Evolutionary conservation across 2,797 vertebrate genomes (phyloP).

Genomic region (Kryptolebias ocellatus): DNA sequence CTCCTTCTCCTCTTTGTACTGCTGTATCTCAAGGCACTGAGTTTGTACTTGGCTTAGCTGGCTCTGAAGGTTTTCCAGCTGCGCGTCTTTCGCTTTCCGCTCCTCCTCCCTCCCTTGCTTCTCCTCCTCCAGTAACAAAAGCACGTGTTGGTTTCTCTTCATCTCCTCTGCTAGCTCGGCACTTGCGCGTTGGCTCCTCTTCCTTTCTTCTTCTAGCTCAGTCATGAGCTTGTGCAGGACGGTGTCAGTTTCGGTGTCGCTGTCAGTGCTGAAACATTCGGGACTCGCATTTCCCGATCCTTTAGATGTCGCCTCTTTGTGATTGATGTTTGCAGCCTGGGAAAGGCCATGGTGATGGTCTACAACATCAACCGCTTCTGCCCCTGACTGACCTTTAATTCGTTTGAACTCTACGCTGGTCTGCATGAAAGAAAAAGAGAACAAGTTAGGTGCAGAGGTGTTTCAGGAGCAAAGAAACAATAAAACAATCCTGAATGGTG

Average conservation of each 20-base stretch:
- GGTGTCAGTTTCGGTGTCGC: conserved; percentile 37
- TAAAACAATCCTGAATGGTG: conserved; percentile 1
- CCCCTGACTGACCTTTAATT: conserved; percentile 70
- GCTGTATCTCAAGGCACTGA: conserved; percentile 75
- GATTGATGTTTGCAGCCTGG: conserved; percentile 55
- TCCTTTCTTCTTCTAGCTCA: conserved; percentile 76
- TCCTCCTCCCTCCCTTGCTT: conserved; percentile 72
- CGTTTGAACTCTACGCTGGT: conserved; percentile 80
- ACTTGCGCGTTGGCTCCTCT: conserved; percentile 55
- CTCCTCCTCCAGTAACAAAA: conserved; percentile 77
- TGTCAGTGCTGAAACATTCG: conserved; percentile 45
- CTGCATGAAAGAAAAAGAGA: conserved; percentile 60
- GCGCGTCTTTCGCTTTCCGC: conserved; percentile 65
- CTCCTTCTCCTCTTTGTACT: conserved; percentile 82
- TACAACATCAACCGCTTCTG: conserved; percentile 56
- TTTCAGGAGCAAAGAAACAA: neutral
- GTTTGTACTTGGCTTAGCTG: conserved; percentile 71
- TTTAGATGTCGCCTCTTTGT: conserved; percentile 61
- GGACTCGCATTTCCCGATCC: conserved; percentile 52
- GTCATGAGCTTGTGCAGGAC: conserved; percentile 64
- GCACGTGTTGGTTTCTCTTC: conserved; percentile 62
- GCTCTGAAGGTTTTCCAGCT: conserved; percentile 70
- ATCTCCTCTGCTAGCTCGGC: conserved; percentile 59
- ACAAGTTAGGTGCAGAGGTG: neutral
- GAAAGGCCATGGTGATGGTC: conserved; percentile 47